Base-by-base conservation (phyloP, 2,113 vertebrate species). In the Cavia porcellus region DNA sequence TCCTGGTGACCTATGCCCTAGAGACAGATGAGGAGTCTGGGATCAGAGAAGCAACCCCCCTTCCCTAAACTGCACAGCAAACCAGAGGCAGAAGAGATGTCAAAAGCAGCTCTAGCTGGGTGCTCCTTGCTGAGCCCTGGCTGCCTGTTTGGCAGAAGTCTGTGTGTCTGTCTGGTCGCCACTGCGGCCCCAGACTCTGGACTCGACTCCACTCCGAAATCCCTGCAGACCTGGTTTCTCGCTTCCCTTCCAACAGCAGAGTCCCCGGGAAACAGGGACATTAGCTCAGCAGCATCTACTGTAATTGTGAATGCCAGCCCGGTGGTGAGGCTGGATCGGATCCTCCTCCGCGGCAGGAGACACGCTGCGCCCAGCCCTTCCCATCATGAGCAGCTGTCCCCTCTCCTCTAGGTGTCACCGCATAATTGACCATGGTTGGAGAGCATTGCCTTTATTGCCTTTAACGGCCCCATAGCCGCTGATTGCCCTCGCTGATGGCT, bases 401-500 rank as follows among this genome's bases (percentile, higher is more conserved):
- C 98, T 98, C 98, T 98, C 96, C 0, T 98, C 97, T 85, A 90
- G 64, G 97, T 97, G 98, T 98, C 98, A 96, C 96, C 86, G 98
- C 45, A 1, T 98, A 98, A 99, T 98, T 98, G 98, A 97, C 98
- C 97, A 94, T 98, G 98, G 98, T 98, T 97, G 80, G 95, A 97
- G 98, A 98, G 98, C 98, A 94, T 97, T 92, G 98, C 96, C 96
- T 99, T 98, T 98, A 99, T 99, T 98, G 98, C 98, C 98, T 99
- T 98, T 99, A 99, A 99, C 98, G 98, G 98, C 98, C 98, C 98
- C 98, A 96, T 93, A 98, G 98, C 98, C 98, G 97, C 98, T 99
- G 98, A 99, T 98, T 98, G 98, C 98, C 98, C 86, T 88, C 96
- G 81, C 98, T 98, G 98, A 99, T 98, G 98, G 98, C 98, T 99